Percentiles rank a stretch among this genome's conserved stretches.
These are phyloP conservation scores for Phrynosoma blainvillii DNA, from an alignment of 2,113 vertebrate species.

Conservation along the genomic window DNA sequence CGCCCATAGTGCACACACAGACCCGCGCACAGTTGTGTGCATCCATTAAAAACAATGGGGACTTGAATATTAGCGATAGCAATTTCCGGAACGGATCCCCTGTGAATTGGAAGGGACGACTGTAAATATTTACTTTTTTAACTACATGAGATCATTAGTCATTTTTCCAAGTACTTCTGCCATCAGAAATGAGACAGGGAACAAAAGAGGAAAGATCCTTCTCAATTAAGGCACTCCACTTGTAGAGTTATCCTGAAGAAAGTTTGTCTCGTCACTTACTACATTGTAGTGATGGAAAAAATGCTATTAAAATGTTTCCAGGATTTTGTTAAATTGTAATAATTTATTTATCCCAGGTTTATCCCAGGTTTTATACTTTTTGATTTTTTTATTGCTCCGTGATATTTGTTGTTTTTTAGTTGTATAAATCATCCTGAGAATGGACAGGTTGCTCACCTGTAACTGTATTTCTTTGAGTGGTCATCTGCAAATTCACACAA, in stretches of 20 bases:
- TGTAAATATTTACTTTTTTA: conserved; percentile 39
- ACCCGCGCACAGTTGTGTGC: too few species aligned
- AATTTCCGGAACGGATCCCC: too few species aligned
- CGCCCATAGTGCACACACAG: too few species aligned
- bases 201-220: background rate
- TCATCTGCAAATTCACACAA: too few species aligned
- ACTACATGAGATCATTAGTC: background rate
- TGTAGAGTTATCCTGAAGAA: background rate
- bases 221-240: background rate
- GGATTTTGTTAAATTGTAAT: background rate
- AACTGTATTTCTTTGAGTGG: too few species aligned
- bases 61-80: too few species aligned
- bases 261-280: background rate
- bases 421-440: background rate
- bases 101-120: too few species aligned
- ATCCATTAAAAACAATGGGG: too few species aligned
- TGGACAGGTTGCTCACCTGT: too few species aligned
- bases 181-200: background rate
- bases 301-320: background rate
- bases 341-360: background rate
- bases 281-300: too few species aligned
- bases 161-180: background rate
- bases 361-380: background rate
- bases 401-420: background rate
- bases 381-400: background rate